Conservation (phyloP, 1,140 invertebrate species). For the Heterodera carotae region DNA sequence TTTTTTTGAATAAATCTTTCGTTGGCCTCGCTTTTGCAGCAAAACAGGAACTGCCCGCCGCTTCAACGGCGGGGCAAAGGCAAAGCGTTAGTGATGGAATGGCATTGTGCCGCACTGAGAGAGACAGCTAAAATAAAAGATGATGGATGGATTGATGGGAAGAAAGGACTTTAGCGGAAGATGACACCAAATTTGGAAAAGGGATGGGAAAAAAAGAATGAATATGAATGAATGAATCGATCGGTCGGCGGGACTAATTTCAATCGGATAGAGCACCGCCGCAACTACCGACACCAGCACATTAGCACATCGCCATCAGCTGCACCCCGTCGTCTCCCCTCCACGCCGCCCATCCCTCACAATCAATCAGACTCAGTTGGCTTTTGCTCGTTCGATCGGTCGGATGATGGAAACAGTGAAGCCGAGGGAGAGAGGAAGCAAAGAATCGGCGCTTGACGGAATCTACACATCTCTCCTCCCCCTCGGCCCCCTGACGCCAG, state of each 20-base stretch:
- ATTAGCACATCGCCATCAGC: neutral
- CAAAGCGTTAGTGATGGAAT: conserved; percentile 1
- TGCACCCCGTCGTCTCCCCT: neutral
- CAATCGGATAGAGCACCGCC: no score
- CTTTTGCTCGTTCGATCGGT: neutral
- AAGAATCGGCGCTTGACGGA: neutral
- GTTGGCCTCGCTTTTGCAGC: neutral
- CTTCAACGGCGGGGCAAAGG: neutral
- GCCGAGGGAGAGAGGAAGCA: conserved; percentile 6
- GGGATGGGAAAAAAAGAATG: neutral
- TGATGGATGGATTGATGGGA: neutral
- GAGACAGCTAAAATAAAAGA: neutral
- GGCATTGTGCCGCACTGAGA: neutral
- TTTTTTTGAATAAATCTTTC: neutral
- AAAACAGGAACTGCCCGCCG: neutral
- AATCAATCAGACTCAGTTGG: neutral
- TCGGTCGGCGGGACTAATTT: neutral
- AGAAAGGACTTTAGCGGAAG: neutral
- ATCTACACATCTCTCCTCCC: no score
- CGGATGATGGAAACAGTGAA: conserved; percentile 8
- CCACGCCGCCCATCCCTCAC: neutral
- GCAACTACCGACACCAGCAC: neutral
- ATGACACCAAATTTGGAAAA: neutral
- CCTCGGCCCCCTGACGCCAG: no score
- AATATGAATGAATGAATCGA: neutral